Conservation (phyloP, 2,888 invertebrate species). For the Allolobophora icterica region DNA sequence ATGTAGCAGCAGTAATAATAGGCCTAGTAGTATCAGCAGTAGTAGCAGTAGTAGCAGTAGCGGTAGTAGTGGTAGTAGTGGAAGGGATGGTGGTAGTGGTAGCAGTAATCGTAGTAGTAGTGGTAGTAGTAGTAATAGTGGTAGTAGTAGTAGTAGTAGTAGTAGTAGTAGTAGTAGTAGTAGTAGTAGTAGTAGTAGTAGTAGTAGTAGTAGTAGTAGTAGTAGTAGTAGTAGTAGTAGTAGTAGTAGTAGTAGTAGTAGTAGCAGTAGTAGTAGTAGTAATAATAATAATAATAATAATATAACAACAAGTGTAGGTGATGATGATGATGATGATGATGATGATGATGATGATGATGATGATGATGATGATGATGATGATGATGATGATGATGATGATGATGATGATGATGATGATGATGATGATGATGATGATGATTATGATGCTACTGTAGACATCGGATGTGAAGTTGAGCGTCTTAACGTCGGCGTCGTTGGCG, state of each 20-base stretch:
- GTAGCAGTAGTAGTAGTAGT: not conserved
- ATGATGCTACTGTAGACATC: not conserved
- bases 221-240: too few relatives aligned
- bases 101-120: too few relatives aligned
- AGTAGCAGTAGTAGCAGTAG: not conserved
- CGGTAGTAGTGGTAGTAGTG: too few relatives aligned
- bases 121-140: too few relatives aligned
- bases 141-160: too few relatives aligned
- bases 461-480: not conserved
- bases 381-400: conserved; percentile 20
- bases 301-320: not conserved
- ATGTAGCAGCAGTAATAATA: not conserved
- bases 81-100: too few relatives aligned
- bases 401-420: conserved; percentile 17
- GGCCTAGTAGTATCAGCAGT: too few relatives aligned
- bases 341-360: conserved; percentile 18
- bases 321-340: not conserved
- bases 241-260: not conserved
- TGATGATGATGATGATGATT: not conserved
- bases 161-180: too few relatives aligned
- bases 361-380: conserved; percentile 14
- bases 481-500: not conserved
- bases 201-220: not conserved
- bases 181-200: not conserved
- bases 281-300: not conserved